Evolutionary conservation across 2,888 invertebrate genomes (phyloP), one percentile per base, ranked within the genome.

Genomic region (Erannis defoliaria): DNA sequence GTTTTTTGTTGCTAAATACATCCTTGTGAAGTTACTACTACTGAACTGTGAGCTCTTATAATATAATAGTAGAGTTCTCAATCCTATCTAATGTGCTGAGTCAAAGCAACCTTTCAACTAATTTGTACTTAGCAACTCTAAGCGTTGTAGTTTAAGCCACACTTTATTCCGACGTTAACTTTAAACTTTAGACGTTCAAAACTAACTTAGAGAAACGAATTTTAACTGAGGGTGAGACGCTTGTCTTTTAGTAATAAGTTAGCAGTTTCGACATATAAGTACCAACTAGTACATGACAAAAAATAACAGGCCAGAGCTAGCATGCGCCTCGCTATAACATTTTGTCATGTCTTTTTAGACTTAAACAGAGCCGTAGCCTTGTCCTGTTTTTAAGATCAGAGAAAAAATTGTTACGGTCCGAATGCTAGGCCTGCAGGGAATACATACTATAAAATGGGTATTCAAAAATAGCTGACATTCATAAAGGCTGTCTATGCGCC

Each of bases 151-250:
- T 50, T 57, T 38, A 29, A 53, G 45, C 49, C 55, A 21, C 53
- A 49, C 50, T 65, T 50, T 66, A 65, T 55, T 60, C 60, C 55
- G 38, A 48, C 46, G 26, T 51, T 48, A 40, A 63, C 53, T 54
- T 61, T 57, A 31, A 45, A 46, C 12, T 55, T 55, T 42, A 49
- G 50, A 57, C 50, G 50, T 56, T 35, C 43, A 50, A 37, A 61
- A 63, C 50, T 57, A 60, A 38, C 53, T 29, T 38, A 33, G 48
- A n/a, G 50, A 55, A 59, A 42, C 40, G 64, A 62, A 60, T 68
- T 66, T 58, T 62, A 60, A 68, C 58, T 55, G 31, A 38, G 33
- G 35, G 59, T 55, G 58, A 62, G 57, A 46, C 43, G 12, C 54
- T 45, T 51, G 53, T 49, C 59, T 64, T 55, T 54, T 48, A 57